A percentile compares a stretch with the other conserved stretches of the same genome.
Evolutionary conservation across 2,888 invertebrate species (phyloP).

Genomic region (Aporophyla nigra): DNA sequence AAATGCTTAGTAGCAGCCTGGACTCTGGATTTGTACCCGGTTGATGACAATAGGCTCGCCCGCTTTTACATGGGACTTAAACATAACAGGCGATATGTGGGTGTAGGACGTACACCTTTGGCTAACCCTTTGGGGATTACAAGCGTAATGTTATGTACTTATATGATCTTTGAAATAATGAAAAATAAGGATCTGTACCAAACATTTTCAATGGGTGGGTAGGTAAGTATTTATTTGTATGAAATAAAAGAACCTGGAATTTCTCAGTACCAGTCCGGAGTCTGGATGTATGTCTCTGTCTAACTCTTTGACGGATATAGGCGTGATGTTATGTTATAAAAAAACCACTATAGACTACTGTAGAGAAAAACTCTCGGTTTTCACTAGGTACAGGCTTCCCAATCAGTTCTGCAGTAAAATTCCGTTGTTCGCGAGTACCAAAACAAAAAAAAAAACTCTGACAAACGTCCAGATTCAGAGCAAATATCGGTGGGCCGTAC

Average conservation of each 20-base stretch:
- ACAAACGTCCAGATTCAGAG: constrained; percentile 31
- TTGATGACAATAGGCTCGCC: no score
- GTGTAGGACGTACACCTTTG: no score
- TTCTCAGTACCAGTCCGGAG: not conserved
- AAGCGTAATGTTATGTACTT: no score
- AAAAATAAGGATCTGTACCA: not conserved
- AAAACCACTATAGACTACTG: not conserved
- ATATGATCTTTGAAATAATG: not conserved
- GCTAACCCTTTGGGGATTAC: no score
- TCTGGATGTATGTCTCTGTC: not conserved
- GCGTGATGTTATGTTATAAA: not conserved
- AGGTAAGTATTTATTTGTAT: not conserved
- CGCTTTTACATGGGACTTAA: no score
- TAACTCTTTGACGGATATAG: no score
- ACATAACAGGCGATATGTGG: no score
- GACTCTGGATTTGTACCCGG: no score
- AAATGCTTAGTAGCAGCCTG: no score
- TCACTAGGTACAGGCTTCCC: constrained; percentile 16
- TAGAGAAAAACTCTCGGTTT: not conserved
- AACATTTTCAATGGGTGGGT: not conserved
- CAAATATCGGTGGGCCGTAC: constrained; percentile 33
- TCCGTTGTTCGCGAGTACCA: constrained; percentile 21
- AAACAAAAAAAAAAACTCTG: constrained; percentile 31
- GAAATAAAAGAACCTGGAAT: not conserved
- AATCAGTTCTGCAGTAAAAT: constrained; percentile 43